phyloP scores from a whole-genome alignment of 2,113 vertebrate genomes.

The Struthidea cinerea region DNA sequence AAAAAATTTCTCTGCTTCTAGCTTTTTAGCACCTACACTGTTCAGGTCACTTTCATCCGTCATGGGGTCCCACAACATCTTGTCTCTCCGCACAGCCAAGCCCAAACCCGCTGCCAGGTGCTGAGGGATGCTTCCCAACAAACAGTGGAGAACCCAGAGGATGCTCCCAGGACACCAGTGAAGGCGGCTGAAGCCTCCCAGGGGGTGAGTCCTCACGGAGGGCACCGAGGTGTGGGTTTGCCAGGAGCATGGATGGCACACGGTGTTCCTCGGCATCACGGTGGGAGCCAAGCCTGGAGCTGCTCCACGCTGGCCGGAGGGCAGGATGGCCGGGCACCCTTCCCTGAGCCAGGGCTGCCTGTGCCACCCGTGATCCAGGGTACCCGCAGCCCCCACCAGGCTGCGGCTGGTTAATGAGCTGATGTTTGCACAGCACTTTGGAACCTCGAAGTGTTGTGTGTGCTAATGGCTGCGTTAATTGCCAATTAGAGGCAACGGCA shows the following conservation, averaged over 20 bases:
- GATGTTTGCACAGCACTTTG: not conserved
- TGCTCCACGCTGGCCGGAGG: not conserved
- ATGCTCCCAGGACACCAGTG: not conserved
- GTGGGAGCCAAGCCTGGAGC: not conserved
- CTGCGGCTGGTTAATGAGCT: not conserved
- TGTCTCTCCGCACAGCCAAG: slow-evolving; percentile 23
- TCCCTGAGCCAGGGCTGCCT: not conserved
- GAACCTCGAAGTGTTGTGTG: fast-evolving
- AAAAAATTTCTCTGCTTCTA: too few relatives aligned
- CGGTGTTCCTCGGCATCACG: fast-evolving
- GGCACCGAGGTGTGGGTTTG: not conserved
- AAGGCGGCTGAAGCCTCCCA: not conserved
- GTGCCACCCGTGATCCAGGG: not conserved
- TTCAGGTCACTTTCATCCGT: not conserved
- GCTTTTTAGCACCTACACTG: too few relatives aligned
- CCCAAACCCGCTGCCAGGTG: not conserved
- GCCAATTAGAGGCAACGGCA: not conserved
- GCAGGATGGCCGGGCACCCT: not conserved
- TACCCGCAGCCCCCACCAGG: not conserved
- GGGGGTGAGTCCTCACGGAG: not conserved
- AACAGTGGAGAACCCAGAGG: not conserved
- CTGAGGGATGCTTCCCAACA: not conserved
- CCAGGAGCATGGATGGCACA: fast-evolving
- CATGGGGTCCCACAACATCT: fast-evolving
- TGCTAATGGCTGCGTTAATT: not conserved